Evolutionary conservation across 2,113 vertebrate genomes (phyloP).

Genomic region (Lagenorhynchus albirostris): DNA sequence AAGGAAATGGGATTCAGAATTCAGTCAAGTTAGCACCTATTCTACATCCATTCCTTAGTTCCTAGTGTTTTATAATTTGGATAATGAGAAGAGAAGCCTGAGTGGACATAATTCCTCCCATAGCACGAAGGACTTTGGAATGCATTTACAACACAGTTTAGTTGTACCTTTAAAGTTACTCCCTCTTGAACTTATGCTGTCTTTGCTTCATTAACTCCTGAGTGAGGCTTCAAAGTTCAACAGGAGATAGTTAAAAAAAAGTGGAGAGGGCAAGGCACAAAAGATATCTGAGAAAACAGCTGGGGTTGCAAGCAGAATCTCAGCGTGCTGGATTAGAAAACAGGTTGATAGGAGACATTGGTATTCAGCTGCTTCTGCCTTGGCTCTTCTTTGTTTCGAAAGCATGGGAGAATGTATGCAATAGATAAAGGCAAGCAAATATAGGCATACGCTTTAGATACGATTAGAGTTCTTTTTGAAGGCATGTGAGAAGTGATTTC

Average conservation of each 20-base stretch:
- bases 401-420: background rate
- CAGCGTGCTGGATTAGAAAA: background rate
- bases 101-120: background rate
- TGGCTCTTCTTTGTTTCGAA: slow-evolving; percentile 18
- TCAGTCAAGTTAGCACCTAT: background rate
- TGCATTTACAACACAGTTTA: background rate
- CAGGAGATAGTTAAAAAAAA: background rate
- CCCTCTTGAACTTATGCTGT: background rate
- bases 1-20: slow-evolving; percentile 17
- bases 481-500: background rate
- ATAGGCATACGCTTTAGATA: background rate
- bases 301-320: slow-evolving; percentile 13
- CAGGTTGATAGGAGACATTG: background rate
- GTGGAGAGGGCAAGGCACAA: background rate
- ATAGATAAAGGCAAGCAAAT: background rate
- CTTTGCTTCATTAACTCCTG: background rate
- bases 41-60: background rate
- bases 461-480: background rate
- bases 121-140: background rate
- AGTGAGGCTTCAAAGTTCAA: slow-evolving; percentile 4
- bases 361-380: background rate
- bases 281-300: background rate
- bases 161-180: background rate
- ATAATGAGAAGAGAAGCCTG: background rate
- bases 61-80: background rate